A percentile compares a stretch with the other conserved stretches of the same genome.
Evolutionary conservation across 2,888 invertebrate genomes (phyloP).

Genomic region (Caenorhabditis sp.): DNA sequence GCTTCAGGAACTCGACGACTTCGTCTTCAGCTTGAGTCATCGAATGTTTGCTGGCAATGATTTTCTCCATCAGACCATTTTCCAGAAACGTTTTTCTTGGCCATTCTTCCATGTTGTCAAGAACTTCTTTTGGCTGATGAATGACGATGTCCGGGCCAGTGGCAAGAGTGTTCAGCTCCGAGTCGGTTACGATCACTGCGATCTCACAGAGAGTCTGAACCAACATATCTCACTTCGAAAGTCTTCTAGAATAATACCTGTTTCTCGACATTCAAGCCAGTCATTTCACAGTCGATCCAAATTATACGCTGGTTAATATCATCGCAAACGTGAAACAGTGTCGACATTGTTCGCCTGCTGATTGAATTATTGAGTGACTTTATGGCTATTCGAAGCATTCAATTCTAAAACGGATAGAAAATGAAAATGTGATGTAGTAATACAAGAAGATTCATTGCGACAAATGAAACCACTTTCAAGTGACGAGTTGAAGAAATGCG

Average conservation of each 20-base stretch:
- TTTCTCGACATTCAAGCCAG: slow-evolving; percentile 87
- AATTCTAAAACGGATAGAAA: not conserved
- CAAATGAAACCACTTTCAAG: too few relatives aligned
- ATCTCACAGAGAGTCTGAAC: slow-evolving; percentile 91
- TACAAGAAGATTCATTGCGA: too few relatives aligned
- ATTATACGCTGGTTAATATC: slow-evolving; percentile 69
- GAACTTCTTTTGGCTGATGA: slow-evolving; percentile 88
- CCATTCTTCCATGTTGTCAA: slow-evolving; percentile 92
- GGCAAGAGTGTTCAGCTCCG: slow-evolving; percentile 75
- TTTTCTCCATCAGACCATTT: slow-evolving; percentile 90
- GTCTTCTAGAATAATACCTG: slow-evolving; percentile 31
- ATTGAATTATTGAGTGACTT: slow-evolving; percentile 45
- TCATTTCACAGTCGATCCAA: slow-evolving; percentile 87
- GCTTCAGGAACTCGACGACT: slow-evolving; percentile 60
- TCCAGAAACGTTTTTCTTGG: slow-evolving; percentile 90
- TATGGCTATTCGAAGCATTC: slow-evolving; percentile 31
- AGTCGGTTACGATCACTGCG: slow-evolving; percentile 92
- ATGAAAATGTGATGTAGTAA: not conserved
- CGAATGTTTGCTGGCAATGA: slow-evolving; percentile 81
- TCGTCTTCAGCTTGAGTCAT: slow-evolving; percentile 67
- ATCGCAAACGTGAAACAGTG: slow-evolving; percentile 48
- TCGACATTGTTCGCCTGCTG: slow-evolving; percentile 51
- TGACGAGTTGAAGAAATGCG: too few relatives aligned
- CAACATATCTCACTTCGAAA: too few relatives aligned
- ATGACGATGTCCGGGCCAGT: slow-evolving; percentile 88